Evolutionary conservation across 2,888 invertebrate genomes (phyloP), one percentile per base, ranked within the genome.

Genomic region (Villa cingulata): DNA sequence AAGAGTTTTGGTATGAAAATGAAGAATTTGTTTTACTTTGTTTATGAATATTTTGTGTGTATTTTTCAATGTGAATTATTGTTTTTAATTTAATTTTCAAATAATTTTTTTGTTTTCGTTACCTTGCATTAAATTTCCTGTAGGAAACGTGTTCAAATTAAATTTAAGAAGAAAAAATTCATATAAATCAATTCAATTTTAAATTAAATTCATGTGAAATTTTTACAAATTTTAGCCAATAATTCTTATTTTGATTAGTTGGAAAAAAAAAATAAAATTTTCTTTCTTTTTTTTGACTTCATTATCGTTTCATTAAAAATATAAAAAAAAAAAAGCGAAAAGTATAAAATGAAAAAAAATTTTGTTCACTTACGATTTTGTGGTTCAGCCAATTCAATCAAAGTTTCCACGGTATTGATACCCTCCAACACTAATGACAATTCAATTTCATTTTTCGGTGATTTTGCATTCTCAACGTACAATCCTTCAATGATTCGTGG

Each of bases 401-500:
- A 72, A 40, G 79, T 76, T 64, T 90, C 88, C 47, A 88, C 75
- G 10, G 83, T 78, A 44, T 76, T 74, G 48, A 88, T 75, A 53
- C 83, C 79, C 64, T 87, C 86, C 41, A 83, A 66, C 15, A 81
- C 76, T 42, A 87, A 76, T 29, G 77, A 74, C 41, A 86, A 68
- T 59, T 88, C 83, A n/a, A 72, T 66, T 51, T 86, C 84, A 14
- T 74, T 75, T 48, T 72, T 66, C 12, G 81, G 74, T 54, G 72
- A 73, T 53, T 76, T 75, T 39, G 78, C 74, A 43, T 72, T 70
- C 45, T 82, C 80, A 10, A 75, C 72, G 61, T 83, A 81, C 41
- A 87, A 72, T 59, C 78, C 80, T 63, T 86, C 83, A 34, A 89
- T 78, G 46, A 90, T 73, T 56, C 83, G 74, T 4, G 88, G 86